These are phyloP conservation scores for Plecturocebus donacophilus DNA, from an alignment of 2,113 vertebrate genomes.

Conservation along the genomic window DNA sequence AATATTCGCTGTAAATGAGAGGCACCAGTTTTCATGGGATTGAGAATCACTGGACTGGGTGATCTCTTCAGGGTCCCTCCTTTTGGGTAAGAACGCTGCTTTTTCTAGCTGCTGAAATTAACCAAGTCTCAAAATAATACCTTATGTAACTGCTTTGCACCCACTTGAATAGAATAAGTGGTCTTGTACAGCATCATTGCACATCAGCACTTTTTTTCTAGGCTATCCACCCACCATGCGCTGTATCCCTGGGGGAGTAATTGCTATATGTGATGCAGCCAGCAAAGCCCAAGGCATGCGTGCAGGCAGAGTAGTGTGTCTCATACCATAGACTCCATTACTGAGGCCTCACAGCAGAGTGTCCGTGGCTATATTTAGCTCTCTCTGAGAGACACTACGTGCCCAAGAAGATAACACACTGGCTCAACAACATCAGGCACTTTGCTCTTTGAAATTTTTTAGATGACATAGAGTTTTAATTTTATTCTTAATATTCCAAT, in stretches of 20 bases:
- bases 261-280: background rate
- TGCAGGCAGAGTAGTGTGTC: background rate
- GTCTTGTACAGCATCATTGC: background rate
- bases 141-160: background rate
- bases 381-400: background rate
- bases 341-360: rapidly evolving
- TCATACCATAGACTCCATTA: background rate
- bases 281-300: background rate
- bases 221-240: background rate
- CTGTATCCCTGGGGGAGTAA: background rate
- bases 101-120: background rate
- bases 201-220: background rate
- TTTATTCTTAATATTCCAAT: background rate
- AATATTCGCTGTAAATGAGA: background rate
- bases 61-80: background rate
- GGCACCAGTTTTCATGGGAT: background rate
- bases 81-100: background rate
- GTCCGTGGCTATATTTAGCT: rapidly evolving
- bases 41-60: background rate
- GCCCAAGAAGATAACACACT: background rate
- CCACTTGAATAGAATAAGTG: background rate
- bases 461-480: conserved; percentile 7
- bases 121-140: background rate
- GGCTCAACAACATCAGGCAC: background rate
- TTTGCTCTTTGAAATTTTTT: background rate